These are phyloP conservation scores for Lipotes vexillifer DNA, from an alignment of 2,113 vertebrate species.

Conservation along the genomic window DNA sequence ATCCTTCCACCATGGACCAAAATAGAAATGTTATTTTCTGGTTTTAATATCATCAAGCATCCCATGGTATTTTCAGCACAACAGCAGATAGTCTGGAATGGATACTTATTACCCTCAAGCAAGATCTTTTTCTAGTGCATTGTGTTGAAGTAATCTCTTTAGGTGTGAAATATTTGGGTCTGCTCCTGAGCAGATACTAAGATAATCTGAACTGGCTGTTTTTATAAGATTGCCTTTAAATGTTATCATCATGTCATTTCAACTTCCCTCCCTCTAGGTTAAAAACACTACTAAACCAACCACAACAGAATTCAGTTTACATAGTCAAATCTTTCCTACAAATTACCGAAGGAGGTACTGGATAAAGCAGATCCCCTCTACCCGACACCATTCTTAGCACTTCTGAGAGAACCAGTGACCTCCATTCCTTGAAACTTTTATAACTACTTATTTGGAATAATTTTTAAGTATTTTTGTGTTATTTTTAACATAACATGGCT, in stretches of 20 bases:
- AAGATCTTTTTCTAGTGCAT: neutral
- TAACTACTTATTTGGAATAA: neutral
- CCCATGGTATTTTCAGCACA: neutral
- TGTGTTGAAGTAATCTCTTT: neutral
- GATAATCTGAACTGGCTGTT: neutral
- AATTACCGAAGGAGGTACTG: neutral
- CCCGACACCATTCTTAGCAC: neutral
- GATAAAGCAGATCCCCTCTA: neutral
- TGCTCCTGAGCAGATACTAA: neutral
- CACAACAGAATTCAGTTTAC: neutral
- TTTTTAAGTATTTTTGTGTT: neutral
- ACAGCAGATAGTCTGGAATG: neutral
- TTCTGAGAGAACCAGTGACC: neutral
- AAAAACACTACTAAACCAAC: neutral
- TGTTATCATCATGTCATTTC: neutral
- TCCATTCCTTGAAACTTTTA: neutral
- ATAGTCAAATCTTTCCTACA: neutral
- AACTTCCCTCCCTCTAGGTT: neutral
- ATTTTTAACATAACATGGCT: constrained; percentile 15
- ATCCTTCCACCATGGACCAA: neutral
- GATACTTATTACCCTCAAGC: neutral
- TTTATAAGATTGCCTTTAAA: neutral
- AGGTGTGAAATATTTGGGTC: neutral
- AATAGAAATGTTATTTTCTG: neutral
- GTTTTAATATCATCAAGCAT: neutral